Conservation (phyloP, 2,113 vertebrate species). For the Oreochromis tanganicae region DNA sequence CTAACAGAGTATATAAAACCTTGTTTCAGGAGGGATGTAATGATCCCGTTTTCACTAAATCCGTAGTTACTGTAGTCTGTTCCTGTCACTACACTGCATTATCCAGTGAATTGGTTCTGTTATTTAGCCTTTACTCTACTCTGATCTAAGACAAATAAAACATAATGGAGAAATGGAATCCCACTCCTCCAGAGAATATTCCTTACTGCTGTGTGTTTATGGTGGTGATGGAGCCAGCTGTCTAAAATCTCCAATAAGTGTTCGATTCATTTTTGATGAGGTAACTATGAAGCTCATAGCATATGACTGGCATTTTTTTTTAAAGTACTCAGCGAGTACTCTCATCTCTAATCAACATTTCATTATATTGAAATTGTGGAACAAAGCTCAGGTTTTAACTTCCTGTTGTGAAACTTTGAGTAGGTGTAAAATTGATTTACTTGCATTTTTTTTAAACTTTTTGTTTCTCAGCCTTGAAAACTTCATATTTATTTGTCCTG, state of each 20-base stretch:
- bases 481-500: not conserved
- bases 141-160: not conserved
- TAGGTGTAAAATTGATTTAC: not conserved
- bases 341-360: not conserved
- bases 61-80: not conserved
- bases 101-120: not conserved
- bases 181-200: too few relatives aligned
- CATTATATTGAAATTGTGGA: not conserved
- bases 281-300: not conserved
- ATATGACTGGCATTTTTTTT: not conserved
- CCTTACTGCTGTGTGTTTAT: too few relatives aligned
- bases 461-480: not conserved
- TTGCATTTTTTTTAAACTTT: not conserved
- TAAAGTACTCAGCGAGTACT: not conserved
- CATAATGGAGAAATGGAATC: not conserved
- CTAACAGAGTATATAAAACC: not conserved
- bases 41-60: not conserved
- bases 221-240: not conserved
- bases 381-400: not conserved
- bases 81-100: not conserved
- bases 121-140: not conserved
- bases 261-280: not conserved
- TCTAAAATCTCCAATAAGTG: not conserved
- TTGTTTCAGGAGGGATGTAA: not conserved
- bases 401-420: not conserved